Percentiles rank a stretch among this genome's conserved stretches.
Evolutionary conservation across 2,797 vertebrate genomes (phyloP).

Genomic region (Epinephelus malabaricus): DNA sequence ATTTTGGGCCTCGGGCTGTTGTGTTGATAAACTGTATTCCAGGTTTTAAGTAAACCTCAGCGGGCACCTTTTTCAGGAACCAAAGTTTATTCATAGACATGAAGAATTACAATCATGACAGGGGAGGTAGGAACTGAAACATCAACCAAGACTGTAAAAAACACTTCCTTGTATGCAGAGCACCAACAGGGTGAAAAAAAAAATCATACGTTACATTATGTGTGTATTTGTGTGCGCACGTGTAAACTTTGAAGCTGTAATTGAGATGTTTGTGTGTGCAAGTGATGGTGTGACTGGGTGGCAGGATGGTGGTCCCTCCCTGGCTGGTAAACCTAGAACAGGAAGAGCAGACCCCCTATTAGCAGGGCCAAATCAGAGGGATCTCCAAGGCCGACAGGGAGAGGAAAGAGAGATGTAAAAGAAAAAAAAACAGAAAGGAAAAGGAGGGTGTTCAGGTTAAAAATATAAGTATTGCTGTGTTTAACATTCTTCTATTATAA

Average conservation of each 20-base stretch:
- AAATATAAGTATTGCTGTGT: slow-evolving; percentile 37
- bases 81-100: slow-evolving; percentile 80
- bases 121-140: slow-evolving; percentile 64
- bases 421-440: slow-evolving; percentile 27
- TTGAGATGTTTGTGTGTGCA: slow-evolving; percentile 76
- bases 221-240: slow-evolving; percentile 38
- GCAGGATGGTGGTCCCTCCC: slow-evolving; percentile 79
- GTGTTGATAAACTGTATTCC: slow-evolving; percentile 82
- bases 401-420: slow-evolving; percentile 48
- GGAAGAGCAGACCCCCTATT: slow-evolving; percentile 84
- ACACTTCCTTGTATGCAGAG: slow-evolving; percentile 46
- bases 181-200: slow-evolving; percentile 35
- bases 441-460: slow-evolving; percentile 24
- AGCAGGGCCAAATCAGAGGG: slow-evolving; percentile 82
- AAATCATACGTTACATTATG: slow-evolving; percentile 38
- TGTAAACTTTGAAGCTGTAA: slow-evolving; percentile 76
- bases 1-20: slow-evolving; percentile 64
- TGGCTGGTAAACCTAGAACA: slow-evolving; percentile 79
- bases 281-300: slow-evolving; percentile 76
- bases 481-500: slow-evolving; percentile 29
- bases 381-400: slow-evolving; percentile 66
- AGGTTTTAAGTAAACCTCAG: slow-evolving; percentile 79
- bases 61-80: slow-evolving; percentile 65
- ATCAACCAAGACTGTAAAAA: slow-evolving; percentile 52
- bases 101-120: slow-evolving; percentile 73